These are phyloP conservation scores for Drosophila nr. perissopoda DNA, from an alignment of 2,888 invertebrate species.

Conservation along the genomic window DNA sequence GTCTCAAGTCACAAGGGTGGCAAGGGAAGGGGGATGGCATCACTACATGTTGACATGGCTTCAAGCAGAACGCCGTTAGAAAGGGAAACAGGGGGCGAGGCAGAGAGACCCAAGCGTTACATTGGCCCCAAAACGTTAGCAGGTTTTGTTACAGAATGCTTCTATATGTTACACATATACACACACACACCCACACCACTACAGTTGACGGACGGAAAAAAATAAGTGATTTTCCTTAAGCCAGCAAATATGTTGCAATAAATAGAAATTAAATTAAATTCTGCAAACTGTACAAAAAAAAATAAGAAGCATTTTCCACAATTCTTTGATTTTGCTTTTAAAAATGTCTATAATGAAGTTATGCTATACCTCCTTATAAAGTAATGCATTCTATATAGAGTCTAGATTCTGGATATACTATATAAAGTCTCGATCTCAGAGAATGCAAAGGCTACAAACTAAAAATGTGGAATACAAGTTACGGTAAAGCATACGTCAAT, in stretches of 20 bases:
- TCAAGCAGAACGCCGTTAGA: not conserved
- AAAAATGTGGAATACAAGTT: not conserved
- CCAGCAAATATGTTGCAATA: constrained; percentile 2
- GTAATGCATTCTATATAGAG: not conserved
- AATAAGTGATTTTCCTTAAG: not conserved
- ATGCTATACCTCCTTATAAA: not conserved
- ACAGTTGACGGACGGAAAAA: not conserved
- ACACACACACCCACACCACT: constrained; percentile 6
- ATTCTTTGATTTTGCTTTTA: not conserved
- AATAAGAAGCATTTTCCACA: not conserved
- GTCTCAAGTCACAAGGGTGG: constrained; percentile 48
- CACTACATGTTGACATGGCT: constrained; percentile 35
- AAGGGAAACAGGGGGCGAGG: not conserved
- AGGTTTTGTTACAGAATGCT: constrained; percentile 1
- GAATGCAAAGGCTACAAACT: not conserved
- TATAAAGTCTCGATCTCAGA: not conserved
- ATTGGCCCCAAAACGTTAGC: constrained; percentile 42
- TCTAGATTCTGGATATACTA: not conserved
- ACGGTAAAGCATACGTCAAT: too few relatives aligned
- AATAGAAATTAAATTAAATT: not conserved
- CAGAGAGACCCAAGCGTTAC: constrained; percentile 41
- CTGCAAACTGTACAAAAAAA: not conserved
- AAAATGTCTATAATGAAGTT: not conserved
- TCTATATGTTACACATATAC: constrained; percentile 19
- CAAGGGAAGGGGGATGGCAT: not conserved